Evolutionary conservation across 1,140 invertebrate genomes (phyloP), one percentile per base, ranked within the genome.

Genomic region (Sinonovacula constricta): DNA sequence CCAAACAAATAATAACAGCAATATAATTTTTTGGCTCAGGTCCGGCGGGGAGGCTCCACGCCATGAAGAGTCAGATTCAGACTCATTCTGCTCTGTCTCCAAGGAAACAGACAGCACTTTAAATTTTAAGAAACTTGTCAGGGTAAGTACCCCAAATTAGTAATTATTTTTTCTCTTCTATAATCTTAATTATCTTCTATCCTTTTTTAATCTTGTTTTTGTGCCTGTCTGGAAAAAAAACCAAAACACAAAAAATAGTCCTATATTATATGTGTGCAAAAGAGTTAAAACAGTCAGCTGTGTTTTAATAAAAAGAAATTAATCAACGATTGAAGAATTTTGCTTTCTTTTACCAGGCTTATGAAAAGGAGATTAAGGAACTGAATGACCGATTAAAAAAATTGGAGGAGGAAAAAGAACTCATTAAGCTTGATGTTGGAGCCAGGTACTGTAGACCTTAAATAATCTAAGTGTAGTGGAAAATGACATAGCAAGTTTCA

Each of bases 371-470:
- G 59, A 72, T 89, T 14, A 70, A 76, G 22, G 83, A 86, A 39
- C 70, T 80, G 15, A 82, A 88, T 68, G 80, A 84, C 24, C 82
- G 70, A 33, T 70, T 88, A 18, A 88, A 89, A 57, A 72, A 80
- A 54, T 65, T 89, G 59, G 86, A 89, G 54, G 83, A 89, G 15
- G 82, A 87, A 63, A 88, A 85, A 60, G 86, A 90, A 34, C 30
- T 86, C 12, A 66, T 87, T 2, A 84, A 86, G 53, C 63, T 89
- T 15, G 88, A 90, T 49, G 75, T 88, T 66, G 78, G 80, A 18
- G 83, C 85, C n/a, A 85, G 86, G 89, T 90, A n/a, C n/a, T n/a
- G n/a, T n/a, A n/a, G n/a, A n/a, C n/a, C n/a, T n/a, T n/a, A n/a
- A n/a, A n/a, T n/a, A n/a, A n/a, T n/a, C n/a, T n/a, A n/a, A n/a